A percentile compares a stretch with the other conserved stretches of the same genome.
Conservation (phyloP, 2,113 vertebrate genomes). For the Callithrix jacchus region DNA sequence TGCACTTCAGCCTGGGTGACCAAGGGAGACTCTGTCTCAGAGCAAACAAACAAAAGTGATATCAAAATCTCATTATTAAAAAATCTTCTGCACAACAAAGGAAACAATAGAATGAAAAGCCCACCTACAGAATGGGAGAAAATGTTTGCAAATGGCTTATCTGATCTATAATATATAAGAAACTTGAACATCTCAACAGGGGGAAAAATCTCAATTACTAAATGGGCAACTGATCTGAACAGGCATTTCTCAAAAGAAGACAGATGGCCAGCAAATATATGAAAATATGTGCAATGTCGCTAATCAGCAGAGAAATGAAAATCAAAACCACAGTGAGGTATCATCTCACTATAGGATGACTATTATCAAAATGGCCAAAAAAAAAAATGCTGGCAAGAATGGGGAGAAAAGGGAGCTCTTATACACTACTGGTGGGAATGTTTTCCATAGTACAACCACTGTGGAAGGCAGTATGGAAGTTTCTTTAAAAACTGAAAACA, state of each 20-base stretch:
- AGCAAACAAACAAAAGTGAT: neutral
- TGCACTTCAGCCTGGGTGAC: too few relatives aligned
- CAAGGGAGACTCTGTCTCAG: too few relatives aligned
- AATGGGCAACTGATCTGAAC: neutral
- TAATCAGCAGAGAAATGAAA: neutral
- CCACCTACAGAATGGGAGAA: neutral
- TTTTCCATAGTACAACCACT: neutral
- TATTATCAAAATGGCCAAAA: neutral
- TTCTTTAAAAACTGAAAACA: neutral
- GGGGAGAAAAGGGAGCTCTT: neutral
- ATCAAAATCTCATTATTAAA: neutral
- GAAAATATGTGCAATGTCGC: neutral
- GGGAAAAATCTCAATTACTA: neutral
- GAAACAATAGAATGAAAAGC: neutral
- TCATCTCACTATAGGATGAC: neutral
- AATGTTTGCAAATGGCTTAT: neutral
- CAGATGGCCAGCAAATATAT: neutral
- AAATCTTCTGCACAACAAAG: neutral
- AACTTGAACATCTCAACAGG: neutral
- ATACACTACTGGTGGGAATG: neutral
- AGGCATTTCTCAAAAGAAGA: neutral
- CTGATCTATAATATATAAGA: neutral
- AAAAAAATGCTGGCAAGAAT: neutral
- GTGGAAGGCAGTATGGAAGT: neutral
- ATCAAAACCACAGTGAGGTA: neutral